Percentiles rank a stretch among this genome's conserved stretches.
phyloP scores from a whole-genome alignment of 2,888 invertebrate species.

The Pheosia gnoma region DNA sequence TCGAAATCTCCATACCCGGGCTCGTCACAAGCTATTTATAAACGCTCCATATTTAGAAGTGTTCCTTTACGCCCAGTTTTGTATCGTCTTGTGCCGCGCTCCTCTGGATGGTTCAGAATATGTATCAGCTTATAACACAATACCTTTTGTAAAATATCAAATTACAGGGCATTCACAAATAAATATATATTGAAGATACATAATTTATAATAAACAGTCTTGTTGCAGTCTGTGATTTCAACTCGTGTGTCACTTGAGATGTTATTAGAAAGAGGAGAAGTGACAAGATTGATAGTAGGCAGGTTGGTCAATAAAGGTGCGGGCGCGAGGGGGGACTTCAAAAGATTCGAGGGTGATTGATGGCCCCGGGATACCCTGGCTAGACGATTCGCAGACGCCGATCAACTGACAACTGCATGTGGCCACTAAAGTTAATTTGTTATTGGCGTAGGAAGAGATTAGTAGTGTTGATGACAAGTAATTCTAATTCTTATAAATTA shows the following conservation, averaged over 20 bases:
- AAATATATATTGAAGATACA: background rate
- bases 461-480: constrained; percentile 18
- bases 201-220: constrained; percentile 29
- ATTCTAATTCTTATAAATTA: background rate
- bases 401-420: constrained; percentile 28
- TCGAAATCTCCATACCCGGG: constrained; percentile 67
- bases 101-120: constrained; percentile 26
- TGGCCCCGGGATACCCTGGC: constrained; percentile 50
- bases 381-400: constrained; percentile 65
- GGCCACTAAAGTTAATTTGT: constrained; percentile 51
- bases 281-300: constrained; percentile 72
- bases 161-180: background rate
- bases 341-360: constrained; percentile 69
- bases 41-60: constrained; percentile 68
- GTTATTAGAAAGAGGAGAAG: constrained; percentile 57
- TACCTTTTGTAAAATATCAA: background rate
- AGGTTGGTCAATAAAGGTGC: constrained; percentile 55
- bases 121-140: constrained; percentile 12
- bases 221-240: constrained; percentile 41
- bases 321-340: constrained; percentile 62
- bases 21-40: constrained; percentile 75
- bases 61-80: constrained; percentile 48
- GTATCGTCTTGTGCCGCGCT: constrained; percentile 36
- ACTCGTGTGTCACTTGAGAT: constrained; percentile 53
- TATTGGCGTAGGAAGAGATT: constrained; percentile 45